Conservation (phyloP, 2,888 invertebrate species). For the Apamea monoglypha region DNA sequence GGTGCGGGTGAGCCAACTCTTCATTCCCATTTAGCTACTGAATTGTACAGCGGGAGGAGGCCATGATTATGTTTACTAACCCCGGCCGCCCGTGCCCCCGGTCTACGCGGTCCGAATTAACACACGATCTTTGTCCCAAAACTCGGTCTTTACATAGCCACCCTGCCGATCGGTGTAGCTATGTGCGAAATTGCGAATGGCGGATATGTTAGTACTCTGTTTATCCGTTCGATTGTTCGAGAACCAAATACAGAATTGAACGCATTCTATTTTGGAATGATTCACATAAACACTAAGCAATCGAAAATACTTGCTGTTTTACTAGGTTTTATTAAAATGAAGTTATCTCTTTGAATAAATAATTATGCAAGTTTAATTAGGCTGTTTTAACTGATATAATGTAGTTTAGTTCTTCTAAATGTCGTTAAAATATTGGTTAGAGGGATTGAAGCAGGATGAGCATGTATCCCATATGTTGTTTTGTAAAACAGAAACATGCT, state of each 20-base stretch:
- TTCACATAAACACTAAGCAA: conserved; percentile 12
- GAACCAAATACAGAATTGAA: conserved; percentile 45
- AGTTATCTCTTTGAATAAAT: conserved; percentile 4
- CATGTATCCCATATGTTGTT: conserved; percentile 18
- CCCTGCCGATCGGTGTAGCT: conserved; percentile 73
- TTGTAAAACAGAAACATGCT: conserved; percentile 29
- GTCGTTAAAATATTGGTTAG: neutral
- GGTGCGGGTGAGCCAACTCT: conserved; percentile 82
- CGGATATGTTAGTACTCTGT: conserved; percentile 57
- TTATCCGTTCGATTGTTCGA: conserved; percentile 61
- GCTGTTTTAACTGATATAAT: neutral
- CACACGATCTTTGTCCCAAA: conserved; percentile 87
- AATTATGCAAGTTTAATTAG: neutral
- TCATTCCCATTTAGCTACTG: conserved; percentile 89
- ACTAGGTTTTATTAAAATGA: conserved; percentile 12
- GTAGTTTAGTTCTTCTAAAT: neutral
- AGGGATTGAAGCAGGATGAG: neutral
- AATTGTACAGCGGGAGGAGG: conserved; percentile 88
- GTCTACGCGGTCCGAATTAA: conserved; percentile 87
- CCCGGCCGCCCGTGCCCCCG: conserved; percentile 82
- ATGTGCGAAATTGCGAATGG: conserved; percentile 70
- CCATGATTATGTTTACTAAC: conserved; percentile 89
- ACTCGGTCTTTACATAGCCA: conserved; percentile 73
- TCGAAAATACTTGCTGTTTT: conserved; percentile 17
- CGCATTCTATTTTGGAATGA: conserved; percentile 39